Percentiles rank a stretch among this genome's conserved stretches.
These are phyloP conservation scores for Urocynchramus pylzowi DNA, from an alignment of 2,113 vertebrate genomes.

Conservation along the genomic window DNA sequence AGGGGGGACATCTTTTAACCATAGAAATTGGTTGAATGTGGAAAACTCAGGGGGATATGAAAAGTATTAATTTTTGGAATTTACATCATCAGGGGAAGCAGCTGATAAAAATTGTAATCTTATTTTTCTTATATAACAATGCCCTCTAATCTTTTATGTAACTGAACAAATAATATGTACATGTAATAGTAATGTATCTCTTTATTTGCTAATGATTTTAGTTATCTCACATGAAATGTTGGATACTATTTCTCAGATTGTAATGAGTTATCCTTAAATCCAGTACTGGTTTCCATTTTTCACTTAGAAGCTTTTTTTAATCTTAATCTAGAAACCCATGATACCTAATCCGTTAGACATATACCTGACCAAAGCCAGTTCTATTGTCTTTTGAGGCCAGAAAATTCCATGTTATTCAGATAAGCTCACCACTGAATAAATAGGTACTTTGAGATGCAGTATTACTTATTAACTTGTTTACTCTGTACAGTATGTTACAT, in stretches of 20 bases:
- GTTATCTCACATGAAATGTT: background rate
- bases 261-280: background rate
- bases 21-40: background rate
- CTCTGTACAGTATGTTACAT: background rate
- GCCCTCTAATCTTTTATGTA: background rate
- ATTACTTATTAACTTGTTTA: background rate
- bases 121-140: background rate
- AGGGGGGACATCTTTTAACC: background rate
- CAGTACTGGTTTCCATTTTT: background rate
- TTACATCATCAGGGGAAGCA: background rate
- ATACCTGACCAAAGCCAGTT: background rate
- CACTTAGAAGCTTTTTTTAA: background rate
- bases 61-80: background rate
- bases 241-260: background rate
- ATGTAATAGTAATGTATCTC: background rate
- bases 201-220: background rate
- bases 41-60: background rate
- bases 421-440: background rate
- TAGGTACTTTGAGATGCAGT: background rate
- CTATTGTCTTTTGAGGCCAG: background rate
- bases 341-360: background rate
- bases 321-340: background rate
- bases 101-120: background rate
- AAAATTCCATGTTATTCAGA: background rate
- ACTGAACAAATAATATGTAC: background rate